phyloP scores from a whole-genome alignment of 1,140 invertebrate genomes.

The Littorina saxatilis region DNA sequence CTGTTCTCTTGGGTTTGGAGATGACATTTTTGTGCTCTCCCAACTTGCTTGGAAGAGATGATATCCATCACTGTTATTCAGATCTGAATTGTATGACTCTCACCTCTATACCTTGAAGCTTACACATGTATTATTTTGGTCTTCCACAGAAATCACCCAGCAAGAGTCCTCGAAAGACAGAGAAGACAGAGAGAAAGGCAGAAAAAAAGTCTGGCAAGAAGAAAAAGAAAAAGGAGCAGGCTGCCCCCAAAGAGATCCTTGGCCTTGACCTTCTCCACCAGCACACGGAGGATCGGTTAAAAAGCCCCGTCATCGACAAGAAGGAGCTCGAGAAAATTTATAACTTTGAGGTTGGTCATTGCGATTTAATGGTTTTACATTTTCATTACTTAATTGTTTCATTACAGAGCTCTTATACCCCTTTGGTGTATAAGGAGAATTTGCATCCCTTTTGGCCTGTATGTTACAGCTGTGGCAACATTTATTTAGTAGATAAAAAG shows the following conservation, averaged over 20 bases:
- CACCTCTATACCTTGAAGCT: no score
- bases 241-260: slow-evolving; percentile 54
- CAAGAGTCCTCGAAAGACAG: slow-evolving; percentile 41
- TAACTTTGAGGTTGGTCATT: slow-evolving; percentile 57
- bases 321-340: slow-evolving; percentile 64
- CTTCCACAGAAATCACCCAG: slow-evolving; percentile 5
- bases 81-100: no score
- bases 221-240: slow-evolving; percentile 56
- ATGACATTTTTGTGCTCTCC: no score
- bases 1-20: no score
- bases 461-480: no score
- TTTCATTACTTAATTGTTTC: background rate
- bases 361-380: no score
- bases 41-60: no score
- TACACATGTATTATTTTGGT: no score
- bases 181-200: slow-evolving; percentile 41
- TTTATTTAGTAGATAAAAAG: no score
- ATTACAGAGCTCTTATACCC: background rate
- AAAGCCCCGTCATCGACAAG: slow-evolving; percentile 57
- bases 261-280: slow-evolving; percentile 65
- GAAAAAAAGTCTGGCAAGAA: slow-evolving; percentile 52
- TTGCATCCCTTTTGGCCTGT: no score
- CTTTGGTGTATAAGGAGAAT: no score
- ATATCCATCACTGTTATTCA: no score
- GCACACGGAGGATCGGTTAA: slow-evolving; percentile 64